These are phyloP conservation scores for Pseudois nayaur DNA, from an alignment of 2,113 vertebrate species.

Conservation along the genomic window DNA sequence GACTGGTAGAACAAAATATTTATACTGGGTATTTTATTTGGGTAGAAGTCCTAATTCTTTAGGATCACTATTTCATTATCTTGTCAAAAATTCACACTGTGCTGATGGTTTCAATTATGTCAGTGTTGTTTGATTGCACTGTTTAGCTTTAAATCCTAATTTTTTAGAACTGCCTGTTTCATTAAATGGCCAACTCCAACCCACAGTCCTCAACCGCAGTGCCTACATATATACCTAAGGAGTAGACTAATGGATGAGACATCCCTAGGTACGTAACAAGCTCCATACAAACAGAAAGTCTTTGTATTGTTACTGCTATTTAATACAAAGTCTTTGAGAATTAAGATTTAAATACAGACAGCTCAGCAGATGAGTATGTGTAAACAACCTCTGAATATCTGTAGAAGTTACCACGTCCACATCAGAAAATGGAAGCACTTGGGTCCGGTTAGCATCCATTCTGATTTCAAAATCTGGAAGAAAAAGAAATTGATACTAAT, in stretches of 20 bases:
- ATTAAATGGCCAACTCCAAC: background rate
- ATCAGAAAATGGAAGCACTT: constrained; percentile 68
- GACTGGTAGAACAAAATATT: background rate
- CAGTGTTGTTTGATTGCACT: background rate
- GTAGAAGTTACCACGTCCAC: constrained; percentile 43
- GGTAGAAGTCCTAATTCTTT: background rate
- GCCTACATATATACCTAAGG: background rate
- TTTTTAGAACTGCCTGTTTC: background rate
- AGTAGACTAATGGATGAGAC: background rate
- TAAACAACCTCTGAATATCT: constrained; percentile 73
- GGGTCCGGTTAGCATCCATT: constrained; percentile 77
- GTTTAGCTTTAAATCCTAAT: background rate
- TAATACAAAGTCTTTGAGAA: background rate
- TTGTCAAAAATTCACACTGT: background rate
- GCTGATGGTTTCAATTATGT: background rate
- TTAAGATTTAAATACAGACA: constrained; percentile 7
- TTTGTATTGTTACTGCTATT: background rate
- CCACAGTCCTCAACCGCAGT: background rate
- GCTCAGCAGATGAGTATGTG: background rate
- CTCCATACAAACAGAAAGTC: background rate
- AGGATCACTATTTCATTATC: background rate
- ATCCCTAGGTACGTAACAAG: background rate
- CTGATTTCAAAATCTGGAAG: constrained; percentile 85
- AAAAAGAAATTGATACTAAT: constrained; percentile 38
- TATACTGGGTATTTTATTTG: background rate